A percentile compares a stretch with the other conserved stretches of the same genome.
Evolutionary conservation across 2,888 invertebrate genomes (phyloP).

Genomic region (Pollenia griseotomentosa): DNA sequence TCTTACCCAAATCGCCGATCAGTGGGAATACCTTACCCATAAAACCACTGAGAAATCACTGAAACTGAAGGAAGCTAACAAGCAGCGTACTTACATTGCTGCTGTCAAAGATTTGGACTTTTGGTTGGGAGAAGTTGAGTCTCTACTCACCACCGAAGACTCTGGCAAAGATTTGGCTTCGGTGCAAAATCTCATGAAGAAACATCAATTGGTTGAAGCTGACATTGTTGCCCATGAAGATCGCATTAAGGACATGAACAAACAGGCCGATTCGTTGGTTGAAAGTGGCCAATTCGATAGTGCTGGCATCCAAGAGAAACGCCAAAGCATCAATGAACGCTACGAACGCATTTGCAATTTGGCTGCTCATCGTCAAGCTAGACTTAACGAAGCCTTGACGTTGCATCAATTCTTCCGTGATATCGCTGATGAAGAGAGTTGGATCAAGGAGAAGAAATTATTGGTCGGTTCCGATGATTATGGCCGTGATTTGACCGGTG

Average conservation of each 20-base stretch:
- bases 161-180: conserved; percentile 99
- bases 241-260: conserved; percentile 96
- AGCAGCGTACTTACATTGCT: conserved; percentile 99
- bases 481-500: conserved; percentile 98
- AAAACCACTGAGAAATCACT: conserved; percentile 99
- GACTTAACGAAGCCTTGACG: conserved; percentile 98
- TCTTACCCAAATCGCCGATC: conserved; percentile 96
- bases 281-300: conserved; percentile 99
- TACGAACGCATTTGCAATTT: conserved; percentile 97
- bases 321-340: conserved; percentile 97
- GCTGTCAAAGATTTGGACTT: conserved; percentile 99
- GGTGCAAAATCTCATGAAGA: conserved; percentile 99
- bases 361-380: conserved; percentile 95
- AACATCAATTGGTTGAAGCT: conserved; percentile 98
- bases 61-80: conserved; percentile 99
- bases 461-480: conserved; percentile 99
- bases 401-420: conserved; percentile 99
- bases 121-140: conserved; percentile 99
- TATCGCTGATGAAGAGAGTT: conserved; percentile 99
- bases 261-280: conserved; percentile 97
- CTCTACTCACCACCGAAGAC: conserved; percentile 97
- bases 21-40: conserved; percentile 99
- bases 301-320: conserved; percentile 97
- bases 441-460: conserved; percentile 99
- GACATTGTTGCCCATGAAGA: conserved; percentile 99